Conservation (phyloP, 2,797 vertebrate species). For the Lepidocolaptes lacrymiger region DNA sequence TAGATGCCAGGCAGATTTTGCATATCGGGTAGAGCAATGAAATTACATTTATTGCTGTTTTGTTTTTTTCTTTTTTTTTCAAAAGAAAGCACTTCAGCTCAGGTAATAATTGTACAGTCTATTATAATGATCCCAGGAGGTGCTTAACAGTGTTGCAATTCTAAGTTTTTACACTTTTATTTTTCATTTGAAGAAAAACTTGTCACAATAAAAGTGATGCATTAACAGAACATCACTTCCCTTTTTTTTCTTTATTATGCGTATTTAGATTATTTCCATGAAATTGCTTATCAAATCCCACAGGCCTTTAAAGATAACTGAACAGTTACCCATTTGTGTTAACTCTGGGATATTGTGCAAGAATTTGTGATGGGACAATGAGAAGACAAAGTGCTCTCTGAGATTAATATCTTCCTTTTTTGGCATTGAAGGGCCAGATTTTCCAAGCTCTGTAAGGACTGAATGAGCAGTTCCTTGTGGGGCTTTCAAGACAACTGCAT, state of each 20-base stretch:
- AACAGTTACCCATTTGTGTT: constrained; percentile 66
- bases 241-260: constrained; percentile 38
- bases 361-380: constrained; percentile 55
- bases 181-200: constrained; percentile 72
- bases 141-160: constrained; percentile 63
- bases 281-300: constrained; percentile 69
- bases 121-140: constrained; percentile 70
- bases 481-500: neutral
- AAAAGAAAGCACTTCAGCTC: constrained; percentile 31
- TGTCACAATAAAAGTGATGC: constrained; percentile 70
- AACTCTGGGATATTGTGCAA: constrained; percentile 61
- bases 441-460: neutral
- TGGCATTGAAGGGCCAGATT: rapidly evolving
- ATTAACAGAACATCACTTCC: constrained; percentile 68
- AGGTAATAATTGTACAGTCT: constrained; percentile 72
- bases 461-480: neutral
- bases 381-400: neutral
- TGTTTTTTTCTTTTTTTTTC: neutral
- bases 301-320: constrained; percentile 56
- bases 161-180: constrained; percentile 68
- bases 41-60: constrained; percentile 61
- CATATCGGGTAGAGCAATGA: constrained; percentile 54
- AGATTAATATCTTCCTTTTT: neutral
- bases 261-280: constrained; percentile 65
- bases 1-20: constrained; percentile 54